Conservation (phyloP, 2,113 vertebrate genomes). For the Cettia cetti region DNA sequence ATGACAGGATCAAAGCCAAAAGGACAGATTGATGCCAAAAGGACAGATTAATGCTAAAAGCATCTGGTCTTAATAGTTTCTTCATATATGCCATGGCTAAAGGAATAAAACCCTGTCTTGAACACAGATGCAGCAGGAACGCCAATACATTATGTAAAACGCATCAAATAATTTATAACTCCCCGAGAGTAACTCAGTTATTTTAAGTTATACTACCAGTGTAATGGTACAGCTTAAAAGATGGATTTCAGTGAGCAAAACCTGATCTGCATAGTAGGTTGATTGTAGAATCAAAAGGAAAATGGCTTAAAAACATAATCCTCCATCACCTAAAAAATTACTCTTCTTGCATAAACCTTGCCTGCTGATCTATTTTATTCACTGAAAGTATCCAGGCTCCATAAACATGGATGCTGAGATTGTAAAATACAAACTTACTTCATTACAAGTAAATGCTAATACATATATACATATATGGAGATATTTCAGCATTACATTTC, state of each 20-base stretch:
- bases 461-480: neutral
- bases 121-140: neutral
- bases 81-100: neutral
- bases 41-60: neutral
- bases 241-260: neutral
- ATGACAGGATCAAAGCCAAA: neutral
- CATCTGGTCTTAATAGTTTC: neutral
- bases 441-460: neutral
- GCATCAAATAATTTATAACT: slow-evolving; percentile 39
- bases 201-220: neutral
- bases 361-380: neutral
- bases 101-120: neutral
- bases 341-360: neutral
- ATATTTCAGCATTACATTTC: neutral
- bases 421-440: neutral
- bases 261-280: neutral
- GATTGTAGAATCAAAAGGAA: neutral
- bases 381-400: neutral
- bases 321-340: neutral
- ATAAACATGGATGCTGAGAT: neutral
- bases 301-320: neutral
- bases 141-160: slow-evolving; percentile 11
- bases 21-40: neutral
- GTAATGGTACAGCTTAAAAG: neutral
- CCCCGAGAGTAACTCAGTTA: neutral